phyloP scores from a whole-genome alignment of 2,888 invertebrate species.

The Chrysopilus asiliformis region DNA sequence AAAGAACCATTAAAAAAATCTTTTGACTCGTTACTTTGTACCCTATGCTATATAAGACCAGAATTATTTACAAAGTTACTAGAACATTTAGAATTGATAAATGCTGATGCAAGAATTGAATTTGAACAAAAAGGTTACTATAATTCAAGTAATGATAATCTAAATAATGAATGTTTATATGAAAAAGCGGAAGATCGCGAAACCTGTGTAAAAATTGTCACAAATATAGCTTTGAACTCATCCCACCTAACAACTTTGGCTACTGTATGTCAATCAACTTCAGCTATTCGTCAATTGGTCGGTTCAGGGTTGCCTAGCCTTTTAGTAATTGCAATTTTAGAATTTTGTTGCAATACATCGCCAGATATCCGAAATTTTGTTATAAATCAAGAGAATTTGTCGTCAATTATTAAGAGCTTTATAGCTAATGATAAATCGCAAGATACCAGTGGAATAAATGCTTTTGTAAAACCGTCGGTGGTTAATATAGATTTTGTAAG shows the following conservation, averaged over 20 bases:
- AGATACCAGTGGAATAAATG: constrained; percentile 12
- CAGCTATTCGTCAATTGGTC: constrained; percentile 59
- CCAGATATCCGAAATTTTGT: constrained; percentile 19
- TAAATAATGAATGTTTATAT: constrained; percentile 31
- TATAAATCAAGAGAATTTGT: constrained; percentile 18
- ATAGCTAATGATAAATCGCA: constrained; percentile 12
- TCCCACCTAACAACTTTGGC: constrained; percentile 64
- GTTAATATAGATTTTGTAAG: constrained; percentile 46
- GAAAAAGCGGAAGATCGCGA: constrained; percentile 13
- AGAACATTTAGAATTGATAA: constrained; percentile 17
- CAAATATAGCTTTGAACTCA: constrained; percentile 43
- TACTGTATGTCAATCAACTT: constrained; percentile 65
- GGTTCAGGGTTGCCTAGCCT: constrained; percentile 59
- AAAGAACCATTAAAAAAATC: constrained; percentile 65
- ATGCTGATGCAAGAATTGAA: constrained; percentile 41
- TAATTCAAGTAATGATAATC: constrained; percentile 57
- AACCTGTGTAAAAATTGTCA: constrained; percentile 33
- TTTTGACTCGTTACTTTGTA: constrained; percentile 74
- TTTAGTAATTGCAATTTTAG: constrained; percentile 47
- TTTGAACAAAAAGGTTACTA: constrained; percentile 38
- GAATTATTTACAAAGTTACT: constrained; percentile 61
- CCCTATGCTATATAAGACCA: constrained; percentile 72
- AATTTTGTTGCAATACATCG: constrained; percentile 29
- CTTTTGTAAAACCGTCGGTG: constrained; percentile 32
- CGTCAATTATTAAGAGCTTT: constrained; percentile 20